Conservation (phyloP, 2,797 vertebrate genomes). For the Anabas testudineus region DNA sequence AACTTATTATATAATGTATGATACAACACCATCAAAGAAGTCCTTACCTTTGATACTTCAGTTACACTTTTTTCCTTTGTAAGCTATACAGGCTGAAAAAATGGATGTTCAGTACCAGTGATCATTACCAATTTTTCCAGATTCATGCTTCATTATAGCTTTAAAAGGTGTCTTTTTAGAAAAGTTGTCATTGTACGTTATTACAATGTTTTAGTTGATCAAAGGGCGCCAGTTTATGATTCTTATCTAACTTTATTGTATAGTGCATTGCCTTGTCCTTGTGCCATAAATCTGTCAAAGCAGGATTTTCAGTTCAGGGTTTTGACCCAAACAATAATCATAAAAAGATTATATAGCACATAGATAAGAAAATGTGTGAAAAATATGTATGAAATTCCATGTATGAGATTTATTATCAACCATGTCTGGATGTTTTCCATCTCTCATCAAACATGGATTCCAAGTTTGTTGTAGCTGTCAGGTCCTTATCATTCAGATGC, state of each 20-base stretch:
- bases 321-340: slow-evolving; percentile 42
- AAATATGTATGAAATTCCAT: not conserved
- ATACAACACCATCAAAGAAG: not conserved
- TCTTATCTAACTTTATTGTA: slow-evolving; percentile 30
- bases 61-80: not conserved
- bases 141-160: not conserved
- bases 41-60: not conserved
- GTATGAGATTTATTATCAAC: slow-evolving; percentile 14
- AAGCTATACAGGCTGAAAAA: no score
- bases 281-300: slow-evolving; percentile 37
- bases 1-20: no score
- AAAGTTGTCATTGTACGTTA: not conserved
- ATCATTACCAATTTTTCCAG: not conserved
- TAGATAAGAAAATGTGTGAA: slow-evolving; percentile 21
- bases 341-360: slow-evolving; percentile 17
- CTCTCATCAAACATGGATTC: not conserved
- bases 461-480: not conserved
- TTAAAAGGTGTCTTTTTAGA: not conserved
- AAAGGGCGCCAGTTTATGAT: slow-evolving; percentile 40
- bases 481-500: slow-evolving; percentile 1
- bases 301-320: slow-evolving; percentile 41
- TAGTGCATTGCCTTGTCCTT: slow-evolving; percentile 19
- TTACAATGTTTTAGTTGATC: not conserved
- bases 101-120: not conserved
- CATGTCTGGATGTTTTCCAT: not conserved